Evolutionary conservation across 2,888 invertebrate species (phyloP), one percentile per base, ranked within the genome.

Genomic region (Plemyria rubiginata): DNA sequence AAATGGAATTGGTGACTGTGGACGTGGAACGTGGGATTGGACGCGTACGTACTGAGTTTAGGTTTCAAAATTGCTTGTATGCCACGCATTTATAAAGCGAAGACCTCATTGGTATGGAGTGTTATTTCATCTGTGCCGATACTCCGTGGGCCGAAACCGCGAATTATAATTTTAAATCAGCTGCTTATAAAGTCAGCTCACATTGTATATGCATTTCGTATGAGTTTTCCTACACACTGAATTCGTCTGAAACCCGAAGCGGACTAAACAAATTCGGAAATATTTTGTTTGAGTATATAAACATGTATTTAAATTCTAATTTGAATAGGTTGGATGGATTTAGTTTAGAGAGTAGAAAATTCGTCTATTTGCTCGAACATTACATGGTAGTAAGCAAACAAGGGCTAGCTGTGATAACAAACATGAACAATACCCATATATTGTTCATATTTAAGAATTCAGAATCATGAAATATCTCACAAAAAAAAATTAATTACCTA

Each of bases 141-240:
- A 72, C 64, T 68, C 54, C 54, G 70, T 67, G 62, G 70, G 69
- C 68, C 67, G 69, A 70, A 66, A 29, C 72, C 72, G 74, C 74
- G 76, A 77, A 85, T 86, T 86, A 85, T 83, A 86, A 85, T 85
- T 85, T 85, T 80, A 86, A 84, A 86, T 85, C 70, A 82, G 75
- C 76, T 77, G 70, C 79, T 84, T 81, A 76, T 70, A 67, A 74
- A 82, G 79, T 82, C 80, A 64, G 72, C 76, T 77, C 78, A 73
- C 78, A 75, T 65, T 74, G 73, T 76, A 78, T 77, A 76, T 82
- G 81, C 80, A 80, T 79, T 77, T 71, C 75, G 67, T 80, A 80
- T 78, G 82, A 81, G 81, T 75, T 76, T 77, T 76, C 77, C 64
- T 70, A 72, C 72, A 74, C 68, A 73, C 72, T 74, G 75, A 62